phyloP scores from a whole-genome alignment of 2,113 vertebrate genomes.

The Macquaria australasica region DNA sequence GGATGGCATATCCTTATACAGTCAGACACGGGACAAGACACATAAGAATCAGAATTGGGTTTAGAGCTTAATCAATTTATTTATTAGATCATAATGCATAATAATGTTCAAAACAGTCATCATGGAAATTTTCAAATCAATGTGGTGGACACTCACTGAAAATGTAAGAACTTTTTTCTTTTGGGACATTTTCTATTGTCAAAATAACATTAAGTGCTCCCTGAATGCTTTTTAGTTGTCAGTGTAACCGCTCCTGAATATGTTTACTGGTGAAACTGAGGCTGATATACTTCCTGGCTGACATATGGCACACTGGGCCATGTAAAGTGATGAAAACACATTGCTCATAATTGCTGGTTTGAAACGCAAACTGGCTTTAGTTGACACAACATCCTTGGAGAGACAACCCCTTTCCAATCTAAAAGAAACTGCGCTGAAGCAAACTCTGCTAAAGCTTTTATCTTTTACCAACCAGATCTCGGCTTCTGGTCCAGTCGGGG shows the following conservation, averaged over 20 bases:
- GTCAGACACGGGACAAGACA: background rate
- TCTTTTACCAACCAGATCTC: slow-evolving; percentile 30
- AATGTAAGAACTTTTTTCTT: background rate
- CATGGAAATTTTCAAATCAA: too few species aligned
- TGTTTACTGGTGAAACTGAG: background rate
- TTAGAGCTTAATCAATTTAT: background rate
- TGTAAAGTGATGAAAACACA: slow-evolving; percentile 14
- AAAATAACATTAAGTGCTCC: background rate
- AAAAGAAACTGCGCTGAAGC: background rate
- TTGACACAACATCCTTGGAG: slow-evolving; percentile 20
- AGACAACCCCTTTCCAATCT: background rate
- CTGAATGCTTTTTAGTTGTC: background rate
- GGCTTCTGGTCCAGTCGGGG: slow-evolving; percentile 32
- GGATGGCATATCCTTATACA: slow-evolving; percentile 93
- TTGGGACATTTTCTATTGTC: background rate
- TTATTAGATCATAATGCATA: background rate
- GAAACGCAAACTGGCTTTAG: slow-evolving; percentile 24
- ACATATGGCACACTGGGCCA: background rate
- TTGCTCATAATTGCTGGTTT: slow-evolving; percentile 38
- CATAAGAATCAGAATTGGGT: background rate
- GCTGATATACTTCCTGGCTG: slow-evolving; percentile 5
- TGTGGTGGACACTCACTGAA: background rate
- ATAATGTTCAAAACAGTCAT: too few species aligned
- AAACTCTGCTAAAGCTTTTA: slow-evolving; percentile 48
- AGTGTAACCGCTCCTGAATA: background rate